Base-by-base conservation (phyloP, 1,140 invertebrate species). In the Danaus plexippus region DNA sequence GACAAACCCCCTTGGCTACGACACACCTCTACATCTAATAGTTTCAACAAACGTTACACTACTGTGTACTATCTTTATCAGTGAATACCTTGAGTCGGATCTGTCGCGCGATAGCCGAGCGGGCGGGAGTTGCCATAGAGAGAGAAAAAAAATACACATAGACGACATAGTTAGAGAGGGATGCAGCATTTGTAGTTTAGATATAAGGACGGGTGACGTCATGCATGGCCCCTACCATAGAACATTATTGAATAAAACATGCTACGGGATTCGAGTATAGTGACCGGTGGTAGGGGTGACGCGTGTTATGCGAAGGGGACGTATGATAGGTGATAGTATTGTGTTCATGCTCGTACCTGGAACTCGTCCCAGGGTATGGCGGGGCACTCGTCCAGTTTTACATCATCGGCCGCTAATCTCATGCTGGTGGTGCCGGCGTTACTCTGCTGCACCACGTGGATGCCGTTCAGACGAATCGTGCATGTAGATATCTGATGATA, bases 331-430 rank as follows among this genome's bases (percentile, higher is more conserved):
- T 32, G 22, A 32, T 7, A 32, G 4, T 32, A 32, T 4, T 32
- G 15, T 32, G 7, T 15, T 47, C 54, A 43, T n/a, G 8, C 10
- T 47, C 47, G 49, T 69, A 96, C 95, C 92, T 97, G 96, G 88
- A 98, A 95, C 87, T 97, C 96, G 75, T 97, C 96, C 92, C 95
- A 97, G 4, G 94, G 92, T 75, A 97, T 96, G 47, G 94, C 92
- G 8, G 91, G 90, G 77, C 94, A 96, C 79, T 97, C 95, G 65
- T 96, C 92, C 50, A 91, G 91, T 10, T 86, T 88, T 9, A 97
- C 85, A 67, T 94, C 92, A 8, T 92, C 91, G 10, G 95, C 91
- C 71, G 96, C 94, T 13, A 95, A 71, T 68, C 94, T 92, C 9
- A 96, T 88, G 0, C 90, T 84, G 0, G 94, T 93, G n/a, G 90